Base-by-base conservation (phyloP, 2,888 invertebrate genomes). In the Drosophila antonietae region DNA sequence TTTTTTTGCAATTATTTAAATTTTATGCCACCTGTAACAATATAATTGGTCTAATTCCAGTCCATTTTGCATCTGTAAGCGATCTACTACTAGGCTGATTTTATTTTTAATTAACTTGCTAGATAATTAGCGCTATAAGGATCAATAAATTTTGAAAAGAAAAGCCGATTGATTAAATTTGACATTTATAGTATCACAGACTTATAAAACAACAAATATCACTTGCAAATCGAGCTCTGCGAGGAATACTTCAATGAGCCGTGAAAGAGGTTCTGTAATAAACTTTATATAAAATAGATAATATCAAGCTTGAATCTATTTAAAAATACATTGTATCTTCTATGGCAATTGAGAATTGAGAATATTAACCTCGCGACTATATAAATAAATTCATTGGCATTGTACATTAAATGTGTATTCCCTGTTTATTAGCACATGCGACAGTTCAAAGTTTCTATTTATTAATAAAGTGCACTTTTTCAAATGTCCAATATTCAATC, bases 401-500 rank as follows among this genome's bases (percentile, higher is more conserved):
- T 61, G 55, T 20, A 20, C 59, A 52, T 39, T 20, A 14, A 49
- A 49, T 70, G n/a, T 23, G 20, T 28, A 28, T 28, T 68, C 52
- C 18, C 58, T 14, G 20, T 39, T 52, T 56, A 20, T 20, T 44
- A 37, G 37, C 51, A 41, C 31, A 18, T 28, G 37, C 31, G 44
- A n/a, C 57, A 58, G 51, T 15, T 52, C 46, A 62, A 57, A 46
- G 39, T 46, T 33, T 52, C n/a, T 39, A 56, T 56, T 56, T 52
- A 41, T 52, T 46, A 52, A 35, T 52, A 28, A 68, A 46, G n/a
- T 15, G 28, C 20, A 47, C 12, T 18, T 59, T 59, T 39, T 46
- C 44, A 35, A 44, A 33, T 51, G 12, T 61, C 31, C 52, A 52
- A 61, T 23, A 61, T 41, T 52, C 60, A 67, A 63, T 55, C 66